phyloP scores from a whole-genome alignment of 2,888 invertebrate species.

The Amblyjoppa fuscipennis region DNA sequence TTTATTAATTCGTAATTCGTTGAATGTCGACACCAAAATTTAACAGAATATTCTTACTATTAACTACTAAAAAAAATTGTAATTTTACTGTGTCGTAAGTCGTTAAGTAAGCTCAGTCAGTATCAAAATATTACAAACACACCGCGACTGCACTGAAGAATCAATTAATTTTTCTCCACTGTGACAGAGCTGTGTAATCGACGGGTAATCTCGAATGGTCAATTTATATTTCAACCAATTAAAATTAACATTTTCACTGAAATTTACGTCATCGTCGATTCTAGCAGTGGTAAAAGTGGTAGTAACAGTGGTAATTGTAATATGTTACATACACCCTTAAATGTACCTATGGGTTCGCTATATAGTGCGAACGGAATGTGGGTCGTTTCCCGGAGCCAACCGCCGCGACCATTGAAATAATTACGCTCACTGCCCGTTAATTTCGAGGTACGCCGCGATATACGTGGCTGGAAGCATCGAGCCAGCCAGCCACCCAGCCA shows the following conservation, averaged over 20 bases:
- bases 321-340: constrained; percentile 12
- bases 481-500: constrained; percentile 54
- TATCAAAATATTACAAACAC: neutral
- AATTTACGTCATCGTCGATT: neutral
- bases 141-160: neutral
- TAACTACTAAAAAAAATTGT: too few species aligned
- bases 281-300: neutral
- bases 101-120: neutral
- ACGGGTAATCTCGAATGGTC: neutral
- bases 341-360: constrained; percentile 27
- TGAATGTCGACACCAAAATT: too few species aligned
- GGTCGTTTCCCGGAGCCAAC: constrained; percentile 68
- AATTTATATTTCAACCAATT: neutral
- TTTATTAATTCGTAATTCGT: too few species aligned
- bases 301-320: constrained; percentile 7
- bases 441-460: constrained; percentile 80
- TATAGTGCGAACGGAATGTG: constrained; percentile 62
- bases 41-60: too few species aligned
- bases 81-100: too few species aligned
- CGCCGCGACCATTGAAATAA: constrained; percentile 82
- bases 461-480: constrained; percentile 67
- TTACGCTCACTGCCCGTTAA: constrained; percentile 83
- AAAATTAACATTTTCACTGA: neutral
- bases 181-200: neutral
- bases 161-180: neutral